Conservation (phyloP, 2,888 invertebrate genomes). For the Parascotia fuliginaria region DNA sequence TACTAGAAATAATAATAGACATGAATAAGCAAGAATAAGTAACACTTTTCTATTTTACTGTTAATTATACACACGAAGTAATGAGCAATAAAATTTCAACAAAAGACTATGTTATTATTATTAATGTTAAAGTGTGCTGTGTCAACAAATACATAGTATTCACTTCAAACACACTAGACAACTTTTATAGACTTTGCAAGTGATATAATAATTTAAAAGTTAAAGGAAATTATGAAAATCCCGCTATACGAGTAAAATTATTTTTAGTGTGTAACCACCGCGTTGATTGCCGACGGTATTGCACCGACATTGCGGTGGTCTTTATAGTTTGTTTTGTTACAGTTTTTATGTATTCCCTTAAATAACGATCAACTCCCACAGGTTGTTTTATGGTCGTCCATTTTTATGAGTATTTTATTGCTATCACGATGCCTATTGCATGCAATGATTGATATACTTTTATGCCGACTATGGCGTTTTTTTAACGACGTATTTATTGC, state of each 20-base stretch:
- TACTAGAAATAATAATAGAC: too few species aligned
- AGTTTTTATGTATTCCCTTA: conserved; percentile 73
- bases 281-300: conserved; percentile 59
- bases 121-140: not conserved
- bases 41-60: too few species aligned
- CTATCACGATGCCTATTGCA: conserved; percentile 55
- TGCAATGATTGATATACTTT: conserved; percentile 53
- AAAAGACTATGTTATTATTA: not conserved
- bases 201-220: conserved; percentile 11
- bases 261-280: conserved; percentile 72
- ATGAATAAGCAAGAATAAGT: too few species aligned
- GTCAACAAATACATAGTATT: not conserved
- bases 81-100: too few species aligned
- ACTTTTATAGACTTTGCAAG: conserved; percentile 15
- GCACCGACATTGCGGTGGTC: conserved; percentile 76
- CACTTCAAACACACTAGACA: not conserved
- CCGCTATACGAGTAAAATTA: conserved; percentile 45
- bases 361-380: conserved; percentile 69
- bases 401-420: conserved; percentile 61
- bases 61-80: too few species aligned
- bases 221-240: conserved; percentile 27
- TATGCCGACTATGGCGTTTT: conserved; percentile 29
- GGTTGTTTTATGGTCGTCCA: conserved; percentile 62
- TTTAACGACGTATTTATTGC: conserved; percentile 40
- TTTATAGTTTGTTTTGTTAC: conserved; percentile 69